Evolutionary conservation across 2,888 invertebrate genomes (phyloP).

Genomic region (Tenodera sinensis): DNA sequence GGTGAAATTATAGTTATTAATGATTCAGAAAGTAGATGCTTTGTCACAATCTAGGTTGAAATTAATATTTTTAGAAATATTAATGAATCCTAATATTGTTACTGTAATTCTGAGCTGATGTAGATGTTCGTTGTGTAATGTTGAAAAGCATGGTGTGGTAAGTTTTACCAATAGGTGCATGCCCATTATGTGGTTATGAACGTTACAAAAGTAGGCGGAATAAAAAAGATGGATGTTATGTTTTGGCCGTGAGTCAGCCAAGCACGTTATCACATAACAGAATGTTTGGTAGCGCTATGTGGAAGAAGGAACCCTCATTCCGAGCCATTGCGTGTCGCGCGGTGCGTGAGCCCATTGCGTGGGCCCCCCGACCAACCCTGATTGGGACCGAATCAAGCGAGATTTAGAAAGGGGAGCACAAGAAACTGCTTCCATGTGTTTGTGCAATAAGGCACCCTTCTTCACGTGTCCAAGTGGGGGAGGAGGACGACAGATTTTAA

Average conservation of each 20-base stretch:
- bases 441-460: conserved; percentile 6
- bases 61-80: too few species aligned
- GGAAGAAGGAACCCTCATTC: neutral
- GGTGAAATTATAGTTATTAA: too few species aligned
- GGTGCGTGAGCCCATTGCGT: neutral
- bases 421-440: neutral
- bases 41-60: too few species aligned
- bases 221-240: neutral
- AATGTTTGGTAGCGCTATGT: neutral
- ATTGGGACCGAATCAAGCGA: neutral
- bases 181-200: neutral
- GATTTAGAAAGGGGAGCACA: neutral
- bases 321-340: neutral
- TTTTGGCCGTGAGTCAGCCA: neutral
- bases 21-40: too few species aligned
- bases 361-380: neutral
- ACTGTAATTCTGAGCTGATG: too few species aligned
- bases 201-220: neutral
- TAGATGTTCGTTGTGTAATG: too few species aligned
- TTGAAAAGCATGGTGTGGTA: too few species aligned
- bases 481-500: neutral
- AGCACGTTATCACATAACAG: neutral
- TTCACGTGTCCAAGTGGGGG: neutral
- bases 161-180: too few species aligned
- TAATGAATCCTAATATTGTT: too few species aligned